phyloP scores from a whole-genome alignment of 2,797 vertebrate species.

The Dendrocincla tyrannina region DNA sequence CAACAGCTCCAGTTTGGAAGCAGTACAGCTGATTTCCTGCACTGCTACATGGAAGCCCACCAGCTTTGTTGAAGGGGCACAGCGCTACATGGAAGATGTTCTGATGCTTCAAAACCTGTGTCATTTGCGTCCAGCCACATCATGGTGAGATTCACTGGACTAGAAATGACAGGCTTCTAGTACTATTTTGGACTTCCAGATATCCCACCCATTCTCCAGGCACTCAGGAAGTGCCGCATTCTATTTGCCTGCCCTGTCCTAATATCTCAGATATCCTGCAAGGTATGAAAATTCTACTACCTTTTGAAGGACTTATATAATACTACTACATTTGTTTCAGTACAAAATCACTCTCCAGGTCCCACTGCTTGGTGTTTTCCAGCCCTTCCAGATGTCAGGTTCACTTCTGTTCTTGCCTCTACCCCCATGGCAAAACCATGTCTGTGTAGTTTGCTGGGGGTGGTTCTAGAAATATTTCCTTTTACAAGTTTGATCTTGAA shows the following conservation, averaged over 20 bases:
- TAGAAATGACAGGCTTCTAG: neutral
- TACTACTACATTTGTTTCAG: neutral
- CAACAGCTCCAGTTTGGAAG: neutral
- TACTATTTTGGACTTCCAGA: neutral
- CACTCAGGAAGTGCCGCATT: neutral
- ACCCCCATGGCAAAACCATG: neutral
- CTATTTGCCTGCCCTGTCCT: neutral
- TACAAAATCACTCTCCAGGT: neutral
- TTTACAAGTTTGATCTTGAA: neutral
- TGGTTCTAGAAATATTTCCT: neutral
- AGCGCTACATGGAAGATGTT: neutral
- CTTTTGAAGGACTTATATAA: neutral
- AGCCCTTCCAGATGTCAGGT: neutral
- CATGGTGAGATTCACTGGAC: neutral
- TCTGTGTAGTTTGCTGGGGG: neutral
- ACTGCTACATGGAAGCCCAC: fast-evolving
- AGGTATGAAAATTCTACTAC: neutral
- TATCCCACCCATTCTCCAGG: neutral
- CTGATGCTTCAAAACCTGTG: neutral
- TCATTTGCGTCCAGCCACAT: neutral
- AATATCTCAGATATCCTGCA: neutral
- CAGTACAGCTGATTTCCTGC: neutral
- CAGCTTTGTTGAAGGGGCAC: neutral
- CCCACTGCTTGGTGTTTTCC: neutral
- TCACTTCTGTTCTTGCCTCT: neutral